Evolutionary conservation across 1,140 invertebrate genomes (phyloP).

Genomic region (Leptestheria dahalacensis): DNA sequence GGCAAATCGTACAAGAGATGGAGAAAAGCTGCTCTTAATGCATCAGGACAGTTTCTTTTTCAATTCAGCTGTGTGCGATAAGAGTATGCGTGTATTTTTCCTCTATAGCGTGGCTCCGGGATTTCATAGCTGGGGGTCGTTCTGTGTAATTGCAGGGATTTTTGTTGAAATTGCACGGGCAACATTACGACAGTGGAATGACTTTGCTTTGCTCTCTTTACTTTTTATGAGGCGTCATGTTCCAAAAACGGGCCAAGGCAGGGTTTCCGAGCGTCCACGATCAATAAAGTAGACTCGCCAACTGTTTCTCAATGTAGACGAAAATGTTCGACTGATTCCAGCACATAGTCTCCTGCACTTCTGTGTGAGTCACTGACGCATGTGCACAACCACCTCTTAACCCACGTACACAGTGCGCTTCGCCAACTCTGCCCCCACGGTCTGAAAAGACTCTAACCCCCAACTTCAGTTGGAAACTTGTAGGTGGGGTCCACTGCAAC

Average conservation of each 20-base stretch:
- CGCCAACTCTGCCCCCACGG: neutral
- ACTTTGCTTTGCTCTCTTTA: neutral
- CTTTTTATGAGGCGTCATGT: neutral
- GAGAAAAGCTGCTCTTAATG: too few relatives aligned
- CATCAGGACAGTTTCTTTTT: neutral
- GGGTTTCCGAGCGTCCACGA: neutral
- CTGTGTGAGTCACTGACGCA: neutral
- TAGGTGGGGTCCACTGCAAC: neutral
- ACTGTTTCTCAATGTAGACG: neutral
- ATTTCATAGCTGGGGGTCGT: neutral
- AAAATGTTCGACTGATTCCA: neutral
- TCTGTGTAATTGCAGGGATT: neutral
- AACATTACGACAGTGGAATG: neutral
- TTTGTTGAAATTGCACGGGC: neutral
- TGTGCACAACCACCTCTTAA: neutral
- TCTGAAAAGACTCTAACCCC: neutral
- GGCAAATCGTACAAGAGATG: too few relatives aligned
- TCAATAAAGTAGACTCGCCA: conserved; percentile 9
- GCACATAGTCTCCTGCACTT: neutral
- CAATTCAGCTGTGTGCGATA: neutral
- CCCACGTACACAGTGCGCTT: neutral
- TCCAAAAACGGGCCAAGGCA: neutral
- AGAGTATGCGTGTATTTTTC: neutral
- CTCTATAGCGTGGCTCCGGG: neutral
- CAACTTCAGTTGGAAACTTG: neutral